Percentiles rank a stretch among this genome's conserved stretches.
Conservation (phyloP, 2,797 vertebrate species). For the Chaetodon trifasciatus region DNA sequence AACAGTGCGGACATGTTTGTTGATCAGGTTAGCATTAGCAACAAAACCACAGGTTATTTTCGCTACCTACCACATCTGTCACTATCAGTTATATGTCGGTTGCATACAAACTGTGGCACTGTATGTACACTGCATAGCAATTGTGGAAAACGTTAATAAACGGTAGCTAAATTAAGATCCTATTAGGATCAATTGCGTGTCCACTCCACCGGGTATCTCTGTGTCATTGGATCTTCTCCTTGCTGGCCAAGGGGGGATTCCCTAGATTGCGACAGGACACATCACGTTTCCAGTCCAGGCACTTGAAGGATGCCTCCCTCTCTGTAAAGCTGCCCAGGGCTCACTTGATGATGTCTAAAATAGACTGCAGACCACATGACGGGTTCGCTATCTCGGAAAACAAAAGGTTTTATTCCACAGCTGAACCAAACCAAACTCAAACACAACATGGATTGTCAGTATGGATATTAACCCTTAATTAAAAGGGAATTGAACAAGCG, state of each 20-base stretch:
- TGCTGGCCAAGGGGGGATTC: constrained; percentile 23
- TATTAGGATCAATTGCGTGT: neutral
- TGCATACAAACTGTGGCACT: neutral
- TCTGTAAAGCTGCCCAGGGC: constrained; percentile 55
- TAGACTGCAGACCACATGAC: constrained; percentile 27
- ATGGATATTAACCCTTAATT: neutral
- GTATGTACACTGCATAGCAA: neutral
- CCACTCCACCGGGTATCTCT: neutral
- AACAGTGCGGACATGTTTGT: neutral
- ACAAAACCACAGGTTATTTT: neutral
- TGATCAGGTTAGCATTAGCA: constrained; percentile 67
- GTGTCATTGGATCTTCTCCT: constrained; percentile 15
- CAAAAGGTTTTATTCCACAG: neutral
- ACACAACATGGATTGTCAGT: neutral
- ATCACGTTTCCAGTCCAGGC: constrained; percentile 47
- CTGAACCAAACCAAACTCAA: neutral
- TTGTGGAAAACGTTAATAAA: neutral
- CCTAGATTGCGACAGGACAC: constrained; percentile 49
- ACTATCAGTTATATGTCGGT: neutral
- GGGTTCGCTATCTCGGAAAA: neutral
- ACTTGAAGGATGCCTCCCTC: constrained; percentile 66
- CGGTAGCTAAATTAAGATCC: neutral
- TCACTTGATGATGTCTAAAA: constrained; percentile 28
- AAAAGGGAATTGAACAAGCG: neutral
- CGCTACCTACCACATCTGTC: constrained; percentile 5